Conservation (phyloP, 2,888 invertebrate species). For the Lydus trimaculatus region DNA sequence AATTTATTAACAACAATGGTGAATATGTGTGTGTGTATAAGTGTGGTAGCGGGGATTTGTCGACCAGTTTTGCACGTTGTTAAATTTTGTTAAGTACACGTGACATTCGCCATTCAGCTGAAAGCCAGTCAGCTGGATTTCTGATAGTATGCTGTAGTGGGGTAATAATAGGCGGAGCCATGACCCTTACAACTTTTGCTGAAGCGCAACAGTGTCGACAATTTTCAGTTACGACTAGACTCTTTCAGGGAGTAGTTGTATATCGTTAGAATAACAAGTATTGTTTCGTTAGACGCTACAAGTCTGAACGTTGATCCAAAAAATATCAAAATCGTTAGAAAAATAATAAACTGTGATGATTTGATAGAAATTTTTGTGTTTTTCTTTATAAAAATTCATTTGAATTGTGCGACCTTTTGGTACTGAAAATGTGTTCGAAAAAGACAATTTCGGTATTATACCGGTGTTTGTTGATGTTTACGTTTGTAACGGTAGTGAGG, state of each 20-base stretch:
- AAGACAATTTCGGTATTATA: constrained; percentile 15
- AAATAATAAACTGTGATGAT: constrained; percentile 38
- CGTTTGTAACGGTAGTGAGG: constrained; percentile 42
- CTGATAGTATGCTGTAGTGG: constrained; percentile 48
- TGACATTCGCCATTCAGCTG: constrained; percentile 55
- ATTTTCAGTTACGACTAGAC: constrained; percentile 44
- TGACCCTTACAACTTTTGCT: constrained; percentile 51
- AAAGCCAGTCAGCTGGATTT: constrained; percentile 50
- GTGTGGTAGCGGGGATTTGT: constrained; percentile 38
- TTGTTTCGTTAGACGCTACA: constrained; percentile 12
- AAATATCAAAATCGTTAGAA: too few species aligned
- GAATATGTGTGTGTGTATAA: too few species aligned
- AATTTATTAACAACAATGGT: constrained; percentile 22
- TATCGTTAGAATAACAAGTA: background rate
- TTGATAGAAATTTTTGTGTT: constrained; percentile 22
- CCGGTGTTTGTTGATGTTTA: constrained; percentile 34
- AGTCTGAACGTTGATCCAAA: too few species aligned
- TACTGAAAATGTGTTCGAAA: constrained; percentile 17
- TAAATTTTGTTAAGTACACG: constrained; percentile 51
- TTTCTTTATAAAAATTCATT: background rate
- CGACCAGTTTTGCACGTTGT: constrained; percentile 52
- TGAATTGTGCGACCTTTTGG: background rate
- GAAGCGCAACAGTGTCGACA: constrained; percentile 47
- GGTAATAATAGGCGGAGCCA: constrained; percentile 52
- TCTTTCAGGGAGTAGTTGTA: constrained; percentile 30